Evolutionary conservation across 53 echinoderm and acorn worm genomes (phyloP).

Genomic region (Apostichopus leukothele): DNA sequence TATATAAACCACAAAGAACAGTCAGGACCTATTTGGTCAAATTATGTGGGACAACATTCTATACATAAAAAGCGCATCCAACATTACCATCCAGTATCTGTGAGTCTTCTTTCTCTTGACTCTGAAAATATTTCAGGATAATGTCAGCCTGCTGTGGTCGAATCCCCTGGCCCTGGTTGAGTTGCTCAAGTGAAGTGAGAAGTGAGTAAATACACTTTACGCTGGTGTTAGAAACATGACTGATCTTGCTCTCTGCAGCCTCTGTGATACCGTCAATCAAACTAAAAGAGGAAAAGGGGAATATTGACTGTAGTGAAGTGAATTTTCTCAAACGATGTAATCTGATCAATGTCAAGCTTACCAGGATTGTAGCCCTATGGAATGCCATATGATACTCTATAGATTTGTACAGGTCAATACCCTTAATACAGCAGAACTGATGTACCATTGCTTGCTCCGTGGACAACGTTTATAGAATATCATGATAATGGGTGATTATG

Average conservation of each 20-base stretch:
- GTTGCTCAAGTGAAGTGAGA: constrained; percentile 82
- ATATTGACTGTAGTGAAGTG: too few relatives aligned
- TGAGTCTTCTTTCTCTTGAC: constrained; percentile 51
- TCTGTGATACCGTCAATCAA: constrained; percentile 93
- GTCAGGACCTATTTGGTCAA: background rate
- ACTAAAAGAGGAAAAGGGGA: constrained; percentile 31
- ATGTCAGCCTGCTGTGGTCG: constrained; percentile 76
- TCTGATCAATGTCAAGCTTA: too few relatives aligned
- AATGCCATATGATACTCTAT: too few relatives aligned
- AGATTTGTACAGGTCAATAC: too few relatives aligned
- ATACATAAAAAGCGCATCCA: background rate
- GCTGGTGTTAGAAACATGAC: constrained; percentile 83
- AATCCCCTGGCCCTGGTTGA: constrained; percentile 82
- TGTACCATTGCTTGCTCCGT: too few relatives aligned
- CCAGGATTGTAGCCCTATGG: too few relatives aligned
- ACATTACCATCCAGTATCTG: background rate
- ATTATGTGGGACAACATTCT: background rate
- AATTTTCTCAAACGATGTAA: too few relatives aligned
- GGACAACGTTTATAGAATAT: too few relatives aligned
- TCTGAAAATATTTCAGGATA: constrained; percentile 69
- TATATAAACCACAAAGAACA: too few relatives aligned
- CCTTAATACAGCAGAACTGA: too few relatives aligned
- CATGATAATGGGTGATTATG: too few relatives aligned
- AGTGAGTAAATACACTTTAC: constrained; percentile 93
- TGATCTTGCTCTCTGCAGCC: constrained; percentile 75